These are phyloP conservation scores for Channa striata DNA, from an alignment of 2,797 vertebrate species.

Conservation along the genomic window DNA sequence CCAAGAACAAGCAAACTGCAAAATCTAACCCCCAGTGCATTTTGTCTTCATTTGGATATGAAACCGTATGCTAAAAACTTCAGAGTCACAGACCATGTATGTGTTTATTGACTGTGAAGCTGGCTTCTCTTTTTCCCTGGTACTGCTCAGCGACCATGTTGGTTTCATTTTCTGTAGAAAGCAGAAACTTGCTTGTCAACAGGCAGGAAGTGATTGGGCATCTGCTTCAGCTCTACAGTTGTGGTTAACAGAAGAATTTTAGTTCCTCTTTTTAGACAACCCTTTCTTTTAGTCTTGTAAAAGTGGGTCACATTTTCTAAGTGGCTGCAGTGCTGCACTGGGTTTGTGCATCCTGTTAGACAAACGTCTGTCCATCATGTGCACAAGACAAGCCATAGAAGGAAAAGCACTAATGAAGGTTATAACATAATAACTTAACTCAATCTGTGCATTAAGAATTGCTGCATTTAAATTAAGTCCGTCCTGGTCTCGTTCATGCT, in stretches of 20 bases:
- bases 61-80: neutral
- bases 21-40: neutral
- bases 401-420: neutral
- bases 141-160: conserved; percentile 2
- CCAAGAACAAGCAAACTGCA: neutral
- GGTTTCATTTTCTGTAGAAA: conserved; percentile 58
- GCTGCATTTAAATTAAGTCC: neutral
- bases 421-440: neutral
- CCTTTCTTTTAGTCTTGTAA: neutral
- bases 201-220: conserved; percentile 53
- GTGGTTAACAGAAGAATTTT: neutral
- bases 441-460: neutral
- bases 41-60: neutral
- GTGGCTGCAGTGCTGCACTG: too few relatives aligned
- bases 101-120: neutral
- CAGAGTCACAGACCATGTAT: neutral
- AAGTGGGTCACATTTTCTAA: neutral
- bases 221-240: neutral
- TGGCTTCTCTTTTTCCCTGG: neutral
- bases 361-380: neutral
- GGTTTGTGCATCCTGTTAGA: neutral
- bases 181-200: conserved; percentile 37
- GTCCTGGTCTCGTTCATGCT: neutral
- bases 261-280: conserved; percentile 20
- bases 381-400: neutral